Evolutionary conservation across 92 coral and sea anemone species (phyloP), one percentile per base, ranked within the genome.

Genomic region (Galaxea fascicularis): DNA sequence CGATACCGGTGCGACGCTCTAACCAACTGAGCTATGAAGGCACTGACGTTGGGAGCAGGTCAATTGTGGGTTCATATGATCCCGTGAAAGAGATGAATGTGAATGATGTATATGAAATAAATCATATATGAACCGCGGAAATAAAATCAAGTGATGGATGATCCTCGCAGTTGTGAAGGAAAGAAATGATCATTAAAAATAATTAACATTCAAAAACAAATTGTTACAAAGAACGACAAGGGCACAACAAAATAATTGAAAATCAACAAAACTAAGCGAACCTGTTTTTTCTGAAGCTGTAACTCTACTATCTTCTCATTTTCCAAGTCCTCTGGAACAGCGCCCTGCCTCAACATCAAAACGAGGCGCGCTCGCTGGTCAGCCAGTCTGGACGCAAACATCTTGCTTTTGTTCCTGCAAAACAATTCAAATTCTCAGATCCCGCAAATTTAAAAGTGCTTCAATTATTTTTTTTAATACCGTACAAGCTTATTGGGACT

Each of bases 331-430:
- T 87, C 91, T 4, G 86, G 86, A 27, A 79, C 31, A 24, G 85
- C 88, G 11, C 91, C 94, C 46, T 78, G 89, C 77, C 77, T 91
- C 80, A 71, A 73, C 87, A 91, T 83, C 26, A 91, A 70, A 53
- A 91, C 74, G 30, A 91, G 76, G 47, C 94, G 94, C 9, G 91
- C 94, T n/a, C 82, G 87, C 73, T 91, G 94, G 16, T 83, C 87
- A 41, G 84, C 68, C 53, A 91, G 53, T 21, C 91, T 88, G 18
- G 89, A 77, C 15, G 64, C 76, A 49, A 91, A 56, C 39, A 75
- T 35, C 44, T 91, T 91, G 78, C 87, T 85, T 76, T 71, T 87
- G 77, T 87, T 87, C 59, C 94, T 91, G 47, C 31, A 76, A 76
- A 21, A 56, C n/a, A 49, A 29, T 11, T 2, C 41, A 35, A 35